These are phyloP conservation scores for Drosophila falleni DNA, from an alignment of 2,888 invertebrate species.

Conservation along the genomic window DNA sequence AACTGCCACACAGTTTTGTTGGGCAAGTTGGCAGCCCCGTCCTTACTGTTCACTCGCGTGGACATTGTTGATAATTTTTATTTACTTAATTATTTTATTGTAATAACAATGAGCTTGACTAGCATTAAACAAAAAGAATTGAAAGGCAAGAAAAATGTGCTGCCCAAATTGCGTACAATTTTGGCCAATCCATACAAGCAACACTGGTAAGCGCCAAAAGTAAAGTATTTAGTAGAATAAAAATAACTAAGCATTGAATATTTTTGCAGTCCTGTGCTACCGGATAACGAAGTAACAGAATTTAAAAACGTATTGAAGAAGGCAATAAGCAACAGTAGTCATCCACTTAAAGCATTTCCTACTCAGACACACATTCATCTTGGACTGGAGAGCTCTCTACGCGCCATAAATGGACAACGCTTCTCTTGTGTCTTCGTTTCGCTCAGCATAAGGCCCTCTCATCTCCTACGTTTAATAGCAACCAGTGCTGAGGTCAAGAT, in stretches of 20 bases:
- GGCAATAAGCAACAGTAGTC: constrained; percentile 37
- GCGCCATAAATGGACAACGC: constrained; percentile 68
- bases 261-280: constrained; percentile 66
- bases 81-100: background rate
- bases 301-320: constrained; percentile 50
- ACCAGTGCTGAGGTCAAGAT: constrained; percentile 66
- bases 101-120: constrained; percentile 66
- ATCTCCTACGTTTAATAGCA: constrained; percentile 72
- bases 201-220: constrained; percentile 51
- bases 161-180: constrained; percentile 79
- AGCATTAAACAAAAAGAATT: constrained; percentile 68
- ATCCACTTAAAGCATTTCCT: constrained; percentile 51
- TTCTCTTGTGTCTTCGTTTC: constrained; percentile 77
- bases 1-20: no score
- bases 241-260: background rate
- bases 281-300: constrained; percentile 56
- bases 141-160: constrained; percentile 72
- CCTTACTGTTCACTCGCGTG: constrained; percentile 15
- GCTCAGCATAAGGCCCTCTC: constrained; percentile 70
- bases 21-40: no score
- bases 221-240: background rate
- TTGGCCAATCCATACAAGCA: constrained; percentile 76
- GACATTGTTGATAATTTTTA: background rate
- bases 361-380: constrained; percentile 61
- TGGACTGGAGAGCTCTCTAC: constrained; percentile 75